Evolutionary conservation across 1,140 invertebrate species (phyloP).

Genomic region (Campodea augens): DNA sequence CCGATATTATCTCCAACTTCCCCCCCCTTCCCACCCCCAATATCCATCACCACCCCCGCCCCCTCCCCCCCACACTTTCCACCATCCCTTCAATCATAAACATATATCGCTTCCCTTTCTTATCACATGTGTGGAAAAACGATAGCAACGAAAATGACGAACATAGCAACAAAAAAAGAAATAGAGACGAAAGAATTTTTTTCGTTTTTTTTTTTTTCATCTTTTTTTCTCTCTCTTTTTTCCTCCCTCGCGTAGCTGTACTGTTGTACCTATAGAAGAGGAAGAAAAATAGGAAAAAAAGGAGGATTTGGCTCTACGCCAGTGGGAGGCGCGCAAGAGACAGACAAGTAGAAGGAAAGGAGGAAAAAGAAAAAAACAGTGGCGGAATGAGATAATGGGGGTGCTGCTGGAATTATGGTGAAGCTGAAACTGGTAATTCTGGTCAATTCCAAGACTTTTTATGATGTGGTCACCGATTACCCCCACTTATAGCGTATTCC

Average conservation of each 20-base stretch:
- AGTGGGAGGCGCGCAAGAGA: background rate
- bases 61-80: background rate
- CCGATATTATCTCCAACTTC: no score
- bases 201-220: background rate
- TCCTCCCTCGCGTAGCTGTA: no score
- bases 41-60: background rate
- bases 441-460: no score
- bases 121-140: background rate
- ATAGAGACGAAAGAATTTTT: background rate
- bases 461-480: no score
- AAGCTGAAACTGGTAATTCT: no score
- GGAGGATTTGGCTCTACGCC: no score
- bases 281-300: no score
- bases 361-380: slow-evolving; percentile 2
- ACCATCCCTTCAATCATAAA: background rate
- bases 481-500: no score
- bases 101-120: slow-evolving; percentile 1
- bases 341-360: background rate
- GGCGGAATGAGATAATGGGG: no score
- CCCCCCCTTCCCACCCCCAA: no score
- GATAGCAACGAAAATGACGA: background rate
- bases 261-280: no score
- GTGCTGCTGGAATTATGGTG: no score
- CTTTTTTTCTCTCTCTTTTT: background rate
- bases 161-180: background rate